A percentile compares a stretch with the other conserved stretches of the same genome.
Evolutionary conservation across 2,113 vertebrate species (phyloP).

Genomic region (Ceyx cyanopectus): DNA sequence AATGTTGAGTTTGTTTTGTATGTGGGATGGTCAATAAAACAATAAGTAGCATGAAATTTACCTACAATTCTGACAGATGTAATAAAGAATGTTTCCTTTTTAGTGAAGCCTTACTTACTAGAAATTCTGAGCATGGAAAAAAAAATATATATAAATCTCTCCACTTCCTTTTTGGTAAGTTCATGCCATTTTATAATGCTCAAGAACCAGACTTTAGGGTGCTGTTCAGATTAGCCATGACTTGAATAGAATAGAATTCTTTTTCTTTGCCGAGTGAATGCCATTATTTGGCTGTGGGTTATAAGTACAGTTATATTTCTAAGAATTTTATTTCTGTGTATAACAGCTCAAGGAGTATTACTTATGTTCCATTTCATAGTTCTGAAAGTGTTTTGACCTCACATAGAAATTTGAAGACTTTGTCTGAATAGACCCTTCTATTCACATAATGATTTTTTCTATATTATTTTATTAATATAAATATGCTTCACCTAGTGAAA

Average conservation of each 20-base stretch:
- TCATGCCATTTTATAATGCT: constrained; percentile 14
- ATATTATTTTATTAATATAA: constrained; percentile 68
- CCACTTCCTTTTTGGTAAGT: not conserved
- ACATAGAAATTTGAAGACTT: constrained; percentile 65
- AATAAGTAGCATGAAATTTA: not conserved
- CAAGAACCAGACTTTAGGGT: constrained; percentile 1
- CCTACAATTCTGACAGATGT: not conserved
- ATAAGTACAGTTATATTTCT: constrained; percentile 50
- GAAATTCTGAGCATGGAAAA: not conserved
- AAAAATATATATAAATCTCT: not conserved
- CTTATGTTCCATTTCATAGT: constrained; percentile 60
- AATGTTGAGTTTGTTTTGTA: not conserved
- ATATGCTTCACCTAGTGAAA: constrained; percentile 63
- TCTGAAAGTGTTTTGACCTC: constrained; percentile 66
- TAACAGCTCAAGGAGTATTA: constrained; percentile 60
- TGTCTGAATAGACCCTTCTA: constrained; percentile 61
- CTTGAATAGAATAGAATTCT: constrained; percentile 63
- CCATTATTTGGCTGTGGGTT: constrained; percentile 55
- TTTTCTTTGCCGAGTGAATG: constrained; percentile 59
- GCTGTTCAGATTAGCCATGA: constrained; percentile 38
- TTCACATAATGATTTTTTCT: constrained; percentile 55
- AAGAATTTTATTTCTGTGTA: constrained; percentile 62
- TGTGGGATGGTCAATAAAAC: not conserved
- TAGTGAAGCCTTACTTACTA: not conserved
- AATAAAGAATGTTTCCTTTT: not conserved